Percentiles rank a stretch among this genome's conserved stretches.
Conservation (phyloP, 2,888 invertebrate genomes). For the Pollenia griseotomentosa region DNA sequence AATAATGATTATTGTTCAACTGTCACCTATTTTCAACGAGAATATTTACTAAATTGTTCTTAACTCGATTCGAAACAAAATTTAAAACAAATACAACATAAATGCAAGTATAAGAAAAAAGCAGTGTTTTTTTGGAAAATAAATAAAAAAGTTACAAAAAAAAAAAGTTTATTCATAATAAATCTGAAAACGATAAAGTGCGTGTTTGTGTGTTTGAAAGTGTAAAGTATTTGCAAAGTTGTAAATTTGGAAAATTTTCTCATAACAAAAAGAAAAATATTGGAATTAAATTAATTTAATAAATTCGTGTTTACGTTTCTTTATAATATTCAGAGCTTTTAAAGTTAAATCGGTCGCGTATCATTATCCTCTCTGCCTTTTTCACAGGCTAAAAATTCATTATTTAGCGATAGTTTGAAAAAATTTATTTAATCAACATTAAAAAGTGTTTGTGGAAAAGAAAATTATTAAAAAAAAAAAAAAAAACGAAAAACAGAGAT, state of each 20-base stretch:
- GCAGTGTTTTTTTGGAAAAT: slow-evolving; percentile 6
- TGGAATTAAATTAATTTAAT: not conserved
- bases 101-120: slow-evolving; percentile 18
- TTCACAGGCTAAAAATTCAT: not conserved
- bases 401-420: not conserved
- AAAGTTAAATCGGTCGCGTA: slow-evolving; percentile 36
- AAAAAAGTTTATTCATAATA: slow-evolving; percentile 4
- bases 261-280: not conserved
- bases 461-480: not conserved
- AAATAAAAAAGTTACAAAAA: not conserved
- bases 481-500: not conserved
- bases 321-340: slow-evolving; percentile 51
- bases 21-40: slow-evolving; percentile 45
- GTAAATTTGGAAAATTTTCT: not conserved
- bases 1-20: slow-evolving; percentile 56
- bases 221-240: not conserved
- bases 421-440: not conserved
- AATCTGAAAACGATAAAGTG: slow-evolving; percentile 18
- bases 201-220: slow-evolving; percentile 37
- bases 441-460: not conserved
- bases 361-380: not conserved
- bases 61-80: not conserved
- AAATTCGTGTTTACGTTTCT: slow-evolving; percentile 14
- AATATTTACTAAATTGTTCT: slow-evolving; percentile 34
- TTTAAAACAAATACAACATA: not conserved